Percentiles rank a stretch among this genome's conserved stretches.
These are phyloP conservation scores for Trilocha varians DNA, from an alignment of 2,888 invertebrate species.

Conservation along the genomic window DNA sequence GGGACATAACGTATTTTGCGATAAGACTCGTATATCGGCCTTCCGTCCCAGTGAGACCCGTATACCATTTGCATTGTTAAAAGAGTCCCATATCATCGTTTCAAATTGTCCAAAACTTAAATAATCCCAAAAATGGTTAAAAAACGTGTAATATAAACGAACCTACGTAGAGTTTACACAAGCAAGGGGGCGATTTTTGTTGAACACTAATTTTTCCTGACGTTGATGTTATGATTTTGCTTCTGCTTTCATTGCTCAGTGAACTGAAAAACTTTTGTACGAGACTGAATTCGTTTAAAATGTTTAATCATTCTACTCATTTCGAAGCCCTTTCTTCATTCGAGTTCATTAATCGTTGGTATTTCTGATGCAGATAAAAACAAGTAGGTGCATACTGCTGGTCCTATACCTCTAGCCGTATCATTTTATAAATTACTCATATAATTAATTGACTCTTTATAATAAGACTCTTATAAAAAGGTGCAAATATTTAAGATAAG, in stretches of 20 bases:
- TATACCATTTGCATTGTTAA: not conserved
- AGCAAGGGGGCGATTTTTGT: constrained; percentile 1
- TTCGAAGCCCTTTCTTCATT: too few relatives aligned
- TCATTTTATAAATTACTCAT: too few relatives aligned
- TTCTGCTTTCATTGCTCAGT: constrained; percentile 2
- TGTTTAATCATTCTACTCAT: not conserved
- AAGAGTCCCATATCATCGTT: not conserved
- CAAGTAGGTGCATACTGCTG: too few relatives aligned
- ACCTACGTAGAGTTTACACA: not conserved
- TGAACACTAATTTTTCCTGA: constrained; percentile 6
- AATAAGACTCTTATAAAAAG: too few relatives aligned
- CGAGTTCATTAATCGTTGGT: too few relatives aligned
- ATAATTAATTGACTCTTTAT: too few relatives aligned
- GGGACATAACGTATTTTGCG: not conserved
- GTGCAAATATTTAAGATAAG: too few relatives aligned
- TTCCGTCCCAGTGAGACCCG: not conserved
- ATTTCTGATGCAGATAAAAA: too few relatives aligned
- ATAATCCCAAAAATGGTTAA: not conserved
- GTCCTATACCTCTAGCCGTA: too few relatives aligned
- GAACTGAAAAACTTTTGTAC: not conserved
- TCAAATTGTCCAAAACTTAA: not conserved
- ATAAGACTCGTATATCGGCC: not conserved
- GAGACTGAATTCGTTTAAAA: constrained; percentile 1
- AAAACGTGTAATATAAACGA: not conserved
- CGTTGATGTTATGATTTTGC: constrained; percentile 4